Base-by-base conservation (phyloP, 1,140 invertebrate genomes). In the Branchinecta lynchi region DNA sequence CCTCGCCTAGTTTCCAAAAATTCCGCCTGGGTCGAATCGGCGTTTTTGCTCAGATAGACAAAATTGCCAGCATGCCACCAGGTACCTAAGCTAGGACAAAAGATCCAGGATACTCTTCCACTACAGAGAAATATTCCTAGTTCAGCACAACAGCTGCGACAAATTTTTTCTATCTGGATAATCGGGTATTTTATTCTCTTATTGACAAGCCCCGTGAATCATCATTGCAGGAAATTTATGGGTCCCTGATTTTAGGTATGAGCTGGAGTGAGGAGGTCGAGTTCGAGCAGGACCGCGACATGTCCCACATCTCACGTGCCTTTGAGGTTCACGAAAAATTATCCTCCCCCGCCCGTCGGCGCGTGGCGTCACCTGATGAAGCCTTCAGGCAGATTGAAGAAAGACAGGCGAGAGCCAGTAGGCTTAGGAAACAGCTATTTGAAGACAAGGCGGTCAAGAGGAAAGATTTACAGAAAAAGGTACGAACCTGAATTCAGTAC, bases 361-460 rank as follows among this genome's bases (percentile, higher is more conserved):
- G 89, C 70, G 91, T 86, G 43, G 75, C 89, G 20, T 84, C 91
- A 6, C 75, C 76, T 8, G 72, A 72, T 66, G 90, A 93, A 76
- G 88, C 88, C 0, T 76, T 89, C 68, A 83, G 81, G 77, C 80
- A 88, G 45, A 90, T 94, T 75, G 81, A 85, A 73, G 81, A 83
- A 72, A 84, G 82, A 70, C 90, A 95, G 79, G 87, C 86, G 0
- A 94, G 93, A 73, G 84, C 83, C 12, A 77, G 80, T 71, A 81
- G 82, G 73, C 77, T 81, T 8, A 72, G 94, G 9, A 84, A 88
- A 74, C 86, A 87, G 72, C 79, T 95, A 7, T 84, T 91, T 72
- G 87, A 88, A 75, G 90, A 94, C 73, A 89, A 92, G 75, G 86
- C 90, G 0, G 86, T 87, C 73, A 90, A 91, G 75, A 82, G 96